Evolutionary conservation across 2,888 invertebrate genomes (phyloP).

Genomic region (Homarus gammarus): DNA sequence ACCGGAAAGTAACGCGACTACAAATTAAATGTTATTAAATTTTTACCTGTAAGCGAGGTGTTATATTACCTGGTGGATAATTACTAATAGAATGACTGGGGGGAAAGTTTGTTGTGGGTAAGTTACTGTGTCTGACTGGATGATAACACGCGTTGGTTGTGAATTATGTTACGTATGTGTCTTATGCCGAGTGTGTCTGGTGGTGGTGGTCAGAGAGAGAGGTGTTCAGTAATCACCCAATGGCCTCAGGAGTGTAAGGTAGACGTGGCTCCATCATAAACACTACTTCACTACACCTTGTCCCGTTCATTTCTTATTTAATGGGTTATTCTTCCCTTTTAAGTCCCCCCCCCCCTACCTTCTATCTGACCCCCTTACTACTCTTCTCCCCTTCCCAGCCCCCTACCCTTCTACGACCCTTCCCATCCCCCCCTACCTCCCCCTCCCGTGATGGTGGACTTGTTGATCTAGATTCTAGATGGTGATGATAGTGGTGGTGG

Average conservation of each 20-base stretch:
- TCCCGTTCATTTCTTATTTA: no score
- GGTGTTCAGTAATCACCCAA: no score
- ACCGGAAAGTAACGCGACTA: slow-evolving; percentile 13
- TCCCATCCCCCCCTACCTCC: slow-evolving; percentile 6
- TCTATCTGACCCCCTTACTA: not conserved
- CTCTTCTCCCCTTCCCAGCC: not conserved
- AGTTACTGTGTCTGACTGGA: slow-evolving; percentile 21
- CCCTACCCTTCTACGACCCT: slow-evolving; percentile 4
- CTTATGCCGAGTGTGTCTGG: not conserved
- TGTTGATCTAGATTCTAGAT: no score
- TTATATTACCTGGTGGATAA: no score
- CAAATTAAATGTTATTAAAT: slow-evolving; percentile 55
- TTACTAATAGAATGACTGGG: no score
- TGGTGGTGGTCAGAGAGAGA: not conserved
- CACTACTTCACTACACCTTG: no score
- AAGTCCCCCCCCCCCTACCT: not conserved
- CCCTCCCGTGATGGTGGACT: not conserved
- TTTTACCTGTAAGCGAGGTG: no score
- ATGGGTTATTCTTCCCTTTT: no score
- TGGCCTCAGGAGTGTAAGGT: not conserved
- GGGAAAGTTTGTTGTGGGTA: slow-evolving; percentile 21
- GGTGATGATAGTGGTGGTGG: not conserved
- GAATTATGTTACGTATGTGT: slow-evolving; percentile 32
- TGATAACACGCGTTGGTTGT: slow-evolving; percentile 19
- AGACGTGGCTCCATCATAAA: no score